Evolutionary conservation across 2,113 vertebrate species (phyloP).

Genomic region (Genyomyrus donnyi): DNA sequence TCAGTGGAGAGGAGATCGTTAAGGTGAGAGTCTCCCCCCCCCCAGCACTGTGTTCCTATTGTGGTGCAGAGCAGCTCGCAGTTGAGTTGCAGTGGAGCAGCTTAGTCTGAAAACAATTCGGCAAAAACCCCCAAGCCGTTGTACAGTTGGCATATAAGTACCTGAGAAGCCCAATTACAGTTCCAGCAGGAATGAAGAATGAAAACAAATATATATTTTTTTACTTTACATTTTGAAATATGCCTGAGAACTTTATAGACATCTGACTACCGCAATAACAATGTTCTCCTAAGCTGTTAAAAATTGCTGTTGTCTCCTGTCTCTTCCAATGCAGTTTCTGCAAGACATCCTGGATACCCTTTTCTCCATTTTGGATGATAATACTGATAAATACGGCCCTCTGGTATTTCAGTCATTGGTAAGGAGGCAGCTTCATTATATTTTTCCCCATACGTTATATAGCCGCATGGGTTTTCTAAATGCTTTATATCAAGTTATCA

Average conservation of each 20-base stretch:
- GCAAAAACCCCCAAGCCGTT: neutral
- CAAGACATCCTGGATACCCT: constrained; percentile 94
- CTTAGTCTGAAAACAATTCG: neutral
- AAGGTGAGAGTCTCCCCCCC: constrained; percentile 63
- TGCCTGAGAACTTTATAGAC: neutral
- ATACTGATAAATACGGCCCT: constrained; percentile 94
- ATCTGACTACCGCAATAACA: neutral
- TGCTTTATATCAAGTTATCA: neutral
- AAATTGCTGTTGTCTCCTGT: neutral
- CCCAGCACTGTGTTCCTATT: neutral
- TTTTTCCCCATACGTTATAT: neutral
- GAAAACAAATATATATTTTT: neutral
- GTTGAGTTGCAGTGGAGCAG: neutral
- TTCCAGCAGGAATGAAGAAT: neutral
- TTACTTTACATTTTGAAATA: neutral
- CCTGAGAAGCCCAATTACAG: neutral
- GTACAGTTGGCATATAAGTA: neutral
- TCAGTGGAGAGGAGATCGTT: constrained; percentile 94
- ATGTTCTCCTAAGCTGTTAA: neutral
- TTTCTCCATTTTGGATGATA: constrained; percentile 96
- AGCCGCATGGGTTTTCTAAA: neutral
- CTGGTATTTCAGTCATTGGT: constrained; percentile 97
- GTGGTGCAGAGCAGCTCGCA: neutral
- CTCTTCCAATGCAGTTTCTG: constrained; percentile 71
- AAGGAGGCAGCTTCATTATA: constrained; percentile 38